Percentiles rank a stretch among this genome's conserved stretches.
phyloP scores from a whole-genome alignment of 1,140 invertebrate species.

The Eufriesea mexicana region DNA sequence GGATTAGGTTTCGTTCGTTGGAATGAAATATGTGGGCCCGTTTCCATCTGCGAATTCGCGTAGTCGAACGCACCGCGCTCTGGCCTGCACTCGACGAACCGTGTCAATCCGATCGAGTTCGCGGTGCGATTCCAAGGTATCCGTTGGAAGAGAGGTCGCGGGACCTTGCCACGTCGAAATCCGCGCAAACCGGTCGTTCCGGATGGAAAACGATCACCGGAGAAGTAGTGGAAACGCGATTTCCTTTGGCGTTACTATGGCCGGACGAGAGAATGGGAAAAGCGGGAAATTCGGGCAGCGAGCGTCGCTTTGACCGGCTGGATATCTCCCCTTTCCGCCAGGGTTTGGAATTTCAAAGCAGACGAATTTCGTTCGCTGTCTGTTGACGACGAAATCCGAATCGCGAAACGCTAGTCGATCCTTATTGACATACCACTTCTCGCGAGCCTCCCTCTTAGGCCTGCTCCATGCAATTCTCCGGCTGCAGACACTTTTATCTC shows the following conservation, averaged over 20 bases:
- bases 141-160: not conserved
- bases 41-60: not conserved
- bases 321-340: conserved; percentile 14
- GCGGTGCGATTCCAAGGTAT: not conserved
- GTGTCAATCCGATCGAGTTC: not conserved
- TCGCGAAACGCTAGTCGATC: conserved; percentile 59
- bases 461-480: not conserved
- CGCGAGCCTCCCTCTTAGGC: conserved; percentile 8
- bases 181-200: not conserved
- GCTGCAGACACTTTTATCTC: conserved; percentile 1
- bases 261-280: not conserved
- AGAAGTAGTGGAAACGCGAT: conserved; percentile 31
- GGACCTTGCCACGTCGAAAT: not conserved
- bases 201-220: conserved; percentile 27
- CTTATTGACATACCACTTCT: conserved; percentile 60
- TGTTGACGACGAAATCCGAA: conserved; percentile 68
- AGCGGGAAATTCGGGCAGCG: not conserved
- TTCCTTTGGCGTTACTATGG: conserved; percentile 33
- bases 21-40: not conserved
- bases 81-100: conserved; percentile 11
- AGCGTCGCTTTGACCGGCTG: conserved; percentile 50
- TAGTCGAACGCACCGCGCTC: not conserved
- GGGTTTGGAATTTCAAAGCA: conserved; percentile 74
- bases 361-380: conserved; percentile 67
- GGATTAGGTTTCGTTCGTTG: no score